These are phyloP conservation scores for Trachelus tabidus DNA, from an alignment of 2,888 invertebrate species.

Conservation along the genomic window DNA sequence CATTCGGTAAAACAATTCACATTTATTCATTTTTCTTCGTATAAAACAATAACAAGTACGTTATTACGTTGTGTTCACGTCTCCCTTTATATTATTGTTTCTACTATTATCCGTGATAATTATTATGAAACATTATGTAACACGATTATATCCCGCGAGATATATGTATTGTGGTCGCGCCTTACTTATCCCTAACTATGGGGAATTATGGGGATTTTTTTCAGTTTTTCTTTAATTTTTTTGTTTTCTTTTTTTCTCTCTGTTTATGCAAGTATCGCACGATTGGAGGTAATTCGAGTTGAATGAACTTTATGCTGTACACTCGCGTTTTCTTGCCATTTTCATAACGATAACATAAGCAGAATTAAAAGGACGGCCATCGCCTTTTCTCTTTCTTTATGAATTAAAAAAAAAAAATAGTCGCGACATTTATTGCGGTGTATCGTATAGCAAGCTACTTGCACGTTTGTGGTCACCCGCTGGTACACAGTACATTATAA, in stretches of 20 bases:
- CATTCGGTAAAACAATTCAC: constrained; percentile 5
- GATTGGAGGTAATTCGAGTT: not conserved
- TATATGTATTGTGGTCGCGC: not conserved
- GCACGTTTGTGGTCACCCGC: not conserved
- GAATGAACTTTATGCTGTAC: not conserved
- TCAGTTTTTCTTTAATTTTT: not conserved
- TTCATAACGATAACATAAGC: not conserved
- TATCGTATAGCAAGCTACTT: not conserved
- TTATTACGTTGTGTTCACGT: not conserved
- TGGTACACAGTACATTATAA: not conserved
- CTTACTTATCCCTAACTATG: not conserved
- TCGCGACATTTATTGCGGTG: not conserved
- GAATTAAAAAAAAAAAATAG: not conserved
- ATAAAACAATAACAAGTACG: constrained; percentile 8
- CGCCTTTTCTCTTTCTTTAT: not conserved
- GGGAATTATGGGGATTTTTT: not conserved
- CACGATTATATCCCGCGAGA: not conserved
- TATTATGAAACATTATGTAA: not conserved
- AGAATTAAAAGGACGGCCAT: not conserved
- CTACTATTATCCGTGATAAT: not conserved
- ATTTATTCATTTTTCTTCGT: not conserved
- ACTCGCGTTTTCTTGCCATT: not conserved
- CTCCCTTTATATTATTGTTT: not conserved
- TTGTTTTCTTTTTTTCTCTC: not conserved
- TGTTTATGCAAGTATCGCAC: not conserved